Conservation (phyloP, 2,797 vertebrate species). For the Ibycter americanus region DNA sequence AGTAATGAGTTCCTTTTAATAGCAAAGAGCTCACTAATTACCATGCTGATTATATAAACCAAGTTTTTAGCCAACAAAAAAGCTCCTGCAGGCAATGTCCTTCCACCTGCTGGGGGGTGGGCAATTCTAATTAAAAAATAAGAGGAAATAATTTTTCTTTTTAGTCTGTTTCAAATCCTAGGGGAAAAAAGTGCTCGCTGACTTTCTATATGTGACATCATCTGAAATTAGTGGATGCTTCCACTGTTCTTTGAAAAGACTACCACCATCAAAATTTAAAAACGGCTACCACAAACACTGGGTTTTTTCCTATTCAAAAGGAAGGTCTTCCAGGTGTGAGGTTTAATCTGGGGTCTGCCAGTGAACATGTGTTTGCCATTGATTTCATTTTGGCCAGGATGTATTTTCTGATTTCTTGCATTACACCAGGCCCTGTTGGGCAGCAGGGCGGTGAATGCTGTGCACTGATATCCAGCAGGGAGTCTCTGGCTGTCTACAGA, state of each 20-base stretch:
- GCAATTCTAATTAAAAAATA: conserved; percentile 70
- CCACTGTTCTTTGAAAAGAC: neutral
- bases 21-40: conserved; percentile 69
- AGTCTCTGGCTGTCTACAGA: neutral
- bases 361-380: neutral
- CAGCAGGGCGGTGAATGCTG: neutral
- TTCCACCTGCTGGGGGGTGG: conserved; percentile 58
- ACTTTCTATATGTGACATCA: neutral
- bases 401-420: neutral
- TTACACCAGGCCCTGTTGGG: neutral
- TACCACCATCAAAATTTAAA: neutral
- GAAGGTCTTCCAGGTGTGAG: neutral
- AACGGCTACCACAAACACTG: neutral
- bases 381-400: neutral
- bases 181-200: neutral
- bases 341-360: neutral
- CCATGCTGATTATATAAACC: conserved; percentile 62
- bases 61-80: conserved; percentile 61
- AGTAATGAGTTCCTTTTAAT: conserved; percentile 75
- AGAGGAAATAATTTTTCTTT: conserved; percentile 45
- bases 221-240: neutral
- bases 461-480: neutral
- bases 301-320: neutral
- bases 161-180: neutral
- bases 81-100: conserved; percentile 63